phyloP scores from a whole-genome alignment of 1,140 invertebrate genomes.

The Drosophila mojavensis region DNA sequence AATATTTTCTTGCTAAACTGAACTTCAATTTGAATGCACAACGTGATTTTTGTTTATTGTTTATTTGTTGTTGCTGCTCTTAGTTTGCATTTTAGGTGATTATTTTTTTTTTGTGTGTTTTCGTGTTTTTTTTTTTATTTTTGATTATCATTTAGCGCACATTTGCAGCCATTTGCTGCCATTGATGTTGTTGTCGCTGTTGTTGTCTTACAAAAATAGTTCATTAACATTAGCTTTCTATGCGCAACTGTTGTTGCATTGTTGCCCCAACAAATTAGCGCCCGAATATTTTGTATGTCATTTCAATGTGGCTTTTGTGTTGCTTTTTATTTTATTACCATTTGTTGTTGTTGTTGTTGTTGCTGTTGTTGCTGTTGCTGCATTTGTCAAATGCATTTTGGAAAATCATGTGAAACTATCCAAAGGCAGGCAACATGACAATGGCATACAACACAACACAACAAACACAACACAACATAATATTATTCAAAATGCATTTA shows the following conservation, averaged over 20 bases:
- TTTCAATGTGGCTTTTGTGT: slow-evolving; percentile 55
- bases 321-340: slow-evolving; percentile 32
- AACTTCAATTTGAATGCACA: slow-evolving; percentile 44
- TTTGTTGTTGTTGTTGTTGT: slow-evolving; percentile 22
- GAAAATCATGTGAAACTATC: slow-evolving; percentile 53
- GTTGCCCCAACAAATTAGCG: slow-evolving; percentile 60
- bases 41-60: slow-evolving; percentile 24
- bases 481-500: slow-evolving; percentile 71
- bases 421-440: slow-evolving; percentile 58
- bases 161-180: slow-evolving; percentile 46
- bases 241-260: slow-evolving; percentile 6
- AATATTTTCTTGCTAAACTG: slow-evolving; percentile 26
- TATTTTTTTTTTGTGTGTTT: slow-evolving; percentile 29
- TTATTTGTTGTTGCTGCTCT: slow-evolving; percentile 19
- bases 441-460: slow-evolving; percentile 27
- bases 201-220: slow-evolving; percentile 48
- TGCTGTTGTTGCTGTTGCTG: slow-evolving; percentile 34
- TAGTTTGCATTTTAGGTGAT: slow-evolving; percentile 6
- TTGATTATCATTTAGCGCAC: slow-evolving; percentile 66
- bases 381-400: slow-evolving; percentile 63
- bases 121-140: slow-evolving; percentile 34
- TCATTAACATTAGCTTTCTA: slow-evolving; percentile 80
- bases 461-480: slow-evolving; percentile 26
- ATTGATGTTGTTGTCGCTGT: slow-evolving; percentile 40
- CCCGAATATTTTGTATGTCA: slow-evolving; percentile 72